These are phyloP conservation scores for Scrobipalpa costella DNA, from an alignment of 2,888 invertebrate species.

Conservation along the genomic window DNA sequence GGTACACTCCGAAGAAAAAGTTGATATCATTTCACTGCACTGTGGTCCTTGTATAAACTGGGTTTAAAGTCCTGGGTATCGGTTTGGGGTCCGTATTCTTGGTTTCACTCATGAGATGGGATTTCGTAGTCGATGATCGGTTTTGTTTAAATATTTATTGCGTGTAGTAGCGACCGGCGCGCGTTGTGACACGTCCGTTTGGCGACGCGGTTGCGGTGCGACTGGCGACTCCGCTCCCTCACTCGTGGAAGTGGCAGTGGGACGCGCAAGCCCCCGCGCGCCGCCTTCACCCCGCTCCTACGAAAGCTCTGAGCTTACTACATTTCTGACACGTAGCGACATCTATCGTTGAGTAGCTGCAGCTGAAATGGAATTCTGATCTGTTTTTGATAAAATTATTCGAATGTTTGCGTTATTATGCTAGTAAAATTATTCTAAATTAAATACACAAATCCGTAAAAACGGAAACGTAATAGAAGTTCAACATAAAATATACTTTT, in stretches of 20 bases:
- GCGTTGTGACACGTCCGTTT: constrained; percentile 59
- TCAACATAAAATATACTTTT: no score
- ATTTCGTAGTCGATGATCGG: constrained; percentile 54
- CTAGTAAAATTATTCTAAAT: not conserved
- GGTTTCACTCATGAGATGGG: constrained; percentile 56
- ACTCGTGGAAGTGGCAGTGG: constrained; percentile 71
- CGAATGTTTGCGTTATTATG: not conserved
- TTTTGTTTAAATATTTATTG: constrained; percentile 73
- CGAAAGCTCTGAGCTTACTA: constrained; percentile 50
- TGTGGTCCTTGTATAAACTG: constrained; percentile 52
- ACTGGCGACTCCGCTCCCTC: constrained; percentile 70
- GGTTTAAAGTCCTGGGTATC: constrained; percentile 45
- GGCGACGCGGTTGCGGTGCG: constrained; percentile 70
- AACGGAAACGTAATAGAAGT: no score
- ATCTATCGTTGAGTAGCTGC: constrained; percentile 63
- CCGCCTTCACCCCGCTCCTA: constrained; percentile 40
- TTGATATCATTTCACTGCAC: constrained; percentile 76
- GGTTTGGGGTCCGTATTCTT: constrained; percentile 39
- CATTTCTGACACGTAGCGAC: constrained; percentile 47
- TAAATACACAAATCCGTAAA: no score
- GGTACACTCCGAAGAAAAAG: constrained; percentile 74
- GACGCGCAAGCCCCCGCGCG: constrained; percentile 65
- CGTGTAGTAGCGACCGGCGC: constrained; percentile 65
- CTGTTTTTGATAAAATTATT: not conserved
- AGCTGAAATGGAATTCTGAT: constrained; percentile 36